A percentile compares a stretch with the other conserved stretches of the same genome.
Evolutionary conservation across 2,888 invertebrate species (phyloP).

Genomic region (Carabus problematicus): DNA sequence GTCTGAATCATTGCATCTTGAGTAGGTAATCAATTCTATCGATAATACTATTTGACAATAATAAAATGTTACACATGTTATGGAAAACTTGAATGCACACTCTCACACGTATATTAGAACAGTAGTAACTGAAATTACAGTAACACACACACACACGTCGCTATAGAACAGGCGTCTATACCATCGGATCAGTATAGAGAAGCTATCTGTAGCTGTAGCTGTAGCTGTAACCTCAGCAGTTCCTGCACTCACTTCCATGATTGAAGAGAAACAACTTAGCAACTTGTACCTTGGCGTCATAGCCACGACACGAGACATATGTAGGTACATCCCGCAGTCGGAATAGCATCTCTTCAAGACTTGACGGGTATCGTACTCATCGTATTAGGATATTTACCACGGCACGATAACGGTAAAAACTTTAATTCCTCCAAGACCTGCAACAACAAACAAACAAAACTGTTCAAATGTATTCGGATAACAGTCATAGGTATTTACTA

Average conservation of each 20-base stretch:
- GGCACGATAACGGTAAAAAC: constrained; percentile 1
- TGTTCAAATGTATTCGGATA: not conserved
- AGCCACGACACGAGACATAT: not conserved
- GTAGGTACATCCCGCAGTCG: not conserved
- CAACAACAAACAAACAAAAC: constrained; percentile 9
- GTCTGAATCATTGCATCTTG: not conserved
- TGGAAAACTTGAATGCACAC: not conserved
- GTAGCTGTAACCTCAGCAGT: constrained; percentile 2
- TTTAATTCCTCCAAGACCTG: constrained; percentile 32
- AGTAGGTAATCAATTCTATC: constrained; percentile 3
- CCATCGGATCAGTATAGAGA: not conserved
- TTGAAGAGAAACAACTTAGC: not conserved
- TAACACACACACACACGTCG: not conserved
- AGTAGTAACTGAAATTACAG: constrained; percentile 3
- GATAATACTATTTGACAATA: not conserved
- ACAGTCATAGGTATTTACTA: not conserved
- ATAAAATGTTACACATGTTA: not conserved
- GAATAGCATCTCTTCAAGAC: constrained; percentile 19
- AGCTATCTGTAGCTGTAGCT: not conserved
- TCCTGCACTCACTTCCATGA: not conserved
- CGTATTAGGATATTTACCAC: constrained; percentile 16
- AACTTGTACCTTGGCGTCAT: constrained; percentile 19
- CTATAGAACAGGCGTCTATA: not conserved
- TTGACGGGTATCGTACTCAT: constrained; percentile 25
- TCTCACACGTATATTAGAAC: not conserved